These are phyloP conservation scores for Sarcophaga variegata DNA, from an alignment of 2,888 invertebrate species.

Conservation along the genomic window DNA sequence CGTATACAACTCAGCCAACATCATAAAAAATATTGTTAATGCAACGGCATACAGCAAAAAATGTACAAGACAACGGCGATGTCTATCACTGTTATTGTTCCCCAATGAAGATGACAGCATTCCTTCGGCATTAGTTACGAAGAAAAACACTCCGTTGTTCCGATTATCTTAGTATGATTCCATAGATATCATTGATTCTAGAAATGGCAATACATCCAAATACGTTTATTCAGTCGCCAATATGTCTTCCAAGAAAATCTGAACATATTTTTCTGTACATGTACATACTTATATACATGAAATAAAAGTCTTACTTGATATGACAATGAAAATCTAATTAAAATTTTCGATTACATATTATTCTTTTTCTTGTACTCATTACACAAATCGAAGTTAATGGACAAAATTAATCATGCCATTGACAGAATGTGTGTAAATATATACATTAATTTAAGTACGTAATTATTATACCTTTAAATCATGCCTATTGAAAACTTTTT, in stretches of 20 bases:
- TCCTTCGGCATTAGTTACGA: constrained; percentile 52
- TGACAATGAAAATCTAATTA: constrained; percentile 56
- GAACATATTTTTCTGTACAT: neutral
- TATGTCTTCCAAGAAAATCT: constrained; percentile 54
- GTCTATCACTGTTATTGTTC: constrained; percentile 58
- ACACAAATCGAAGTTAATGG: constrained; percentile 46
- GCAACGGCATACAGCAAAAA: neutral
- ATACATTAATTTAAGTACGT: too few species aligned
- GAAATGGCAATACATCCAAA: constrained; percentile 52
- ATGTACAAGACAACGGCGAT: constrained; percentile 39
- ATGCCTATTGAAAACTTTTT: too few species aligned
- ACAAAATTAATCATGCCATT: constrained; percentile 51
- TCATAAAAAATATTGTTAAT: constrained; percentile 2
- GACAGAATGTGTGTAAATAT: constrained; percentile 30
- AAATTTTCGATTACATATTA: constrained; percentile 45
- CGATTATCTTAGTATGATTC: constrained; percentile 56
- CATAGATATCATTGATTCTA: constrained; percentile 56
- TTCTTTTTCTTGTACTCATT: constrained; percentile 46
- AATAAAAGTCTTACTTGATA: constrained; percentile 17
- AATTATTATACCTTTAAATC: too few species aligned
- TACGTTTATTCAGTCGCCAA: constrained; percentile 53
- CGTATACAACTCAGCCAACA: constrained; percentile 3
- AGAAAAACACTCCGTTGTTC: constrained; percentile 55
- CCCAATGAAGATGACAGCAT: constrained; percentile 54
- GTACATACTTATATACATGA: constrained; percentile 3